These are phyloP conservation scores for Graphium colonna DNA, from an alignment of 2,888 invertebrate genomes.

Conservation along the genomic window DNA sequence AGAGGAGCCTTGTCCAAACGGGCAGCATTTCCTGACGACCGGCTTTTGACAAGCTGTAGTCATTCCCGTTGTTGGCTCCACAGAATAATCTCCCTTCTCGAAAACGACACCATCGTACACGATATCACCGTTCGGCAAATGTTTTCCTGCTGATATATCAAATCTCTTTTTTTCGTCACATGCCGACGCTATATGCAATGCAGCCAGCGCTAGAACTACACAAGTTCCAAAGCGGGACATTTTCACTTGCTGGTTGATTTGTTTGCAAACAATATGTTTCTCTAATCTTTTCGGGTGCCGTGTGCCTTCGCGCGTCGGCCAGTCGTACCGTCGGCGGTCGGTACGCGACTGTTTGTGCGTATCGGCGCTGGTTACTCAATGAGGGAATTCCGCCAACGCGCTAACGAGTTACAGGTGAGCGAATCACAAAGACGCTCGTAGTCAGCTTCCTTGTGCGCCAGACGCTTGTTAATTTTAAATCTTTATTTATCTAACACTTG, in stretches of 20 bases:
- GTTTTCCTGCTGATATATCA: conserved; percentile 43
- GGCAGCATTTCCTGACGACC: conserved; percentile 55
- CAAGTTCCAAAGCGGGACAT: background rate
- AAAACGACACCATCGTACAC: conserved; percentile 39
- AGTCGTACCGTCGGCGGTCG: conserved; percentile 1
- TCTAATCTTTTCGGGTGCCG: background rate
- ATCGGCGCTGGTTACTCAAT: conserved; percentile 35
- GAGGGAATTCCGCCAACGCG: conserved; percentile 42
- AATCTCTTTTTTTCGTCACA: conserved; percentile 26
- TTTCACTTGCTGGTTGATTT: background rate
- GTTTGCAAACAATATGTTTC: background rate
- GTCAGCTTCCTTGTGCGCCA: background rate
- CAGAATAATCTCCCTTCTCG: conserved; percentile 40
- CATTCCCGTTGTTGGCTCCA: conserved; percentile 32
- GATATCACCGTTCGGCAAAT: conserved; percentile 36
- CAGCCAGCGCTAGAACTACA: background rate
- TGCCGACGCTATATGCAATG: background rate
- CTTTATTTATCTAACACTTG: no score
- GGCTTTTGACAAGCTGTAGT: conserved; percentile 45
- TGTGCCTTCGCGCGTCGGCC: conserved; percentile 3
- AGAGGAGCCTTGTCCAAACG: conserved; percentile 39
- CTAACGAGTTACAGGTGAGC: conserved; percentile 22
- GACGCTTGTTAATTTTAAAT: background rate
- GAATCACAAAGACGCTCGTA: conserved; percentile 2
- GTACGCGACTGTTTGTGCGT: conserved; percentile 13